phyloP scores from a whole-genome alignment of 2,113 vertebrate species.

The Atrichornis clamosus region DNA sequence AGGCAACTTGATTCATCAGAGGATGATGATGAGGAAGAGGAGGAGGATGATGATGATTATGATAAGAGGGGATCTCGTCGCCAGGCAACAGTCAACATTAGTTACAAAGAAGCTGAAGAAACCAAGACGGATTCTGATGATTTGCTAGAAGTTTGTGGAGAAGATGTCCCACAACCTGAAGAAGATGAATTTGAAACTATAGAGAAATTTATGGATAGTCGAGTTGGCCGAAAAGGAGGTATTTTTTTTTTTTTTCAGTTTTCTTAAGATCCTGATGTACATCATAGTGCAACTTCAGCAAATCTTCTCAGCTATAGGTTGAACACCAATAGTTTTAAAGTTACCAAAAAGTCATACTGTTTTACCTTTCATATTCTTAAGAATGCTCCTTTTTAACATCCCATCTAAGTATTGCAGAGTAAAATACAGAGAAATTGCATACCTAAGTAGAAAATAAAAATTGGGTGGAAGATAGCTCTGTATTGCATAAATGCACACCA shows the following conservation, averaged over 20 bases:
- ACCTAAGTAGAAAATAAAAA: not conserved
- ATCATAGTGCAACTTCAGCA: not conserved
- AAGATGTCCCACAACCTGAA: slow-evolving; percentile 92
- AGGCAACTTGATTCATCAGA: slow-evolving; percentile 81
- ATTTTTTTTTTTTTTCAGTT: not conserved
- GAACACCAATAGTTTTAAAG: not conserved
- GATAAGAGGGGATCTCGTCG: slow-evolving; percentile 90
- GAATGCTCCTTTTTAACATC: not conserved
- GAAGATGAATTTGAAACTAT: slow-evolving; percentile 99
- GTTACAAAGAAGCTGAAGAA: slow-evolving; percentile 98
- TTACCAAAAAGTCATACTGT: not conserved
- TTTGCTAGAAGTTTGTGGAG: slow-evolving; percentile 91
- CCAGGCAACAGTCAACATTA: slow-evolving; percentile 95
- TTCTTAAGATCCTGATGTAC: not conserved
- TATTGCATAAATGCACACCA: not conserved
- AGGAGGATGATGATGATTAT: slow-evolving; percentile 77
- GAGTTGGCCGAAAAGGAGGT: slow-evolving; percentile 93
- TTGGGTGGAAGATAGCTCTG: not conserved
- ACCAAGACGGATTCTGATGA: slow-evolving; percentile 97
- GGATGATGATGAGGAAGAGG: slow-evolving; percentile 70
- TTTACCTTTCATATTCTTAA: not conserved
- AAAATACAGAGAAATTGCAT: not conserved
- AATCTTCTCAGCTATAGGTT: not conserved
- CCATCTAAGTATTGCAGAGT: not conserved
- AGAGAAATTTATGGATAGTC: slow-evolving; percentile 92